A percentile compares a stretch with the other conserved stretches of the same genome.
phyloP scores from a whole-genome alignment of 2,797 vertebrate genomes.

The Syngnathus acus region DNA sequence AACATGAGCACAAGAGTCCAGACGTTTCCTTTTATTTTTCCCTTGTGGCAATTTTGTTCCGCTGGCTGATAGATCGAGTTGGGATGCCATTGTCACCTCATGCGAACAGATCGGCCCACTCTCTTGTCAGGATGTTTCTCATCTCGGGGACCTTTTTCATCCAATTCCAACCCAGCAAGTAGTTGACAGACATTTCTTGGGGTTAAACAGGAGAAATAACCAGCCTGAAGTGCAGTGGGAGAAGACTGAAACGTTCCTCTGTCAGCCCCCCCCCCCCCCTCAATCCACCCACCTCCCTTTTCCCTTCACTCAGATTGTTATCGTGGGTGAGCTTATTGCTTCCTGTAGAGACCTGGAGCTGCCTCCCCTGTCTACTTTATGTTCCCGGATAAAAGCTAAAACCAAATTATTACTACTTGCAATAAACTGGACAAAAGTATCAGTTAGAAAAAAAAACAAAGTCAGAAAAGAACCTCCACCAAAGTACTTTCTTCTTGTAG shows the following conservation, averaged over 20 bases:
- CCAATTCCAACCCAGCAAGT: slow-evolving; percentile 17
- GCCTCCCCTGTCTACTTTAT: slow-evolving; percentile 35
- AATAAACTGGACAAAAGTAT: slow-evolving; percentile 8
- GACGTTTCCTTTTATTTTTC: slow-evolving; percentile 44
- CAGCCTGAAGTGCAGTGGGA: slow-evolving; percentile 23
- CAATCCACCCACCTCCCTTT: slow-evolving; percentile 24
- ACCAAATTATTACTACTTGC: slow-evolving; percentile 21
- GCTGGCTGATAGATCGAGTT: slow-evolving; percentile 26
- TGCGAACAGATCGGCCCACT: slow-evolving; percentile 14
- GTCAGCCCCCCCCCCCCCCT: slow-evolving; percentile 9
- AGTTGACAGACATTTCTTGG: slow-evolving; percentile 25
- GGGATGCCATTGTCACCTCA: slow-evolving; percentile 22
- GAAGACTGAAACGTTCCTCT: slow-evolving; percentile 23
- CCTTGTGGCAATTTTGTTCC: slow-evolving; percentile 26
- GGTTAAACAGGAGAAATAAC: slow-evolving; percentile 37
- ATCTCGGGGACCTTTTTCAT: slow-evolving; percentile 5
- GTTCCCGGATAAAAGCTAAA: slow-evolving; percentile 24
- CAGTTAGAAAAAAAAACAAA: background rate
- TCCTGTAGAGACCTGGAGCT: slow-evolving; percentile 56
- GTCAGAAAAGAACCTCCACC: background rate
- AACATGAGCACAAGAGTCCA: slow-evolving; percentile 33
- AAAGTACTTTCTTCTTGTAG: background rate
- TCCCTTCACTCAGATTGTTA: slow-evolving; percentile 55
- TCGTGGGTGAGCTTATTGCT: slow-evolving; percentile 57
- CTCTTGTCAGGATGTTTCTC: slow-evolving; percentile 14